These are phyloP conservation scores for Papilio helenus DNA, from an alignment of 1,140 invertebrate genomes.

Conservation along the genomic window DNA sequence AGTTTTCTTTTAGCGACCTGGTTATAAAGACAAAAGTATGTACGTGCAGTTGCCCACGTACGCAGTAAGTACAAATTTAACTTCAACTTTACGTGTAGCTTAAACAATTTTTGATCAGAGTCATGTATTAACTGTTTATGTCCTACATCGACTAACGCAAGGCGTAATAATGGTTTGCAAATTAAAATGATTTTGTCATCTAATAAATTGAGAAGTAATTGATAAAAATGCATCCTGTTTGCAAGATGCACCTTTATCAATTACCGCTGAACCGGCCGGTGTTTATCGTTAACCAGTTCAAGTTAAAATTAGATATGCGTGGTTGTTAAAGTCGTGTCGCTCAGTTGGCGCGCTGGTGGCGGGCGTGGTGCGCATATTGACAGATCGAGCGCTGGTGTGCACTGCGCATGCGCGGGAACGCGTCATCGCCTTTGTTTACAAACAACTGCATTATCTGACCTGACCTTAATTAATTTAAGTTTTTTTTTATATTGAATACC, in stretches of 20 bases:
- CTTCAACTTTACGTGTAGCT: neutral
- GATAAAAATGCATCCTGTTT: constrained; percentile 6
- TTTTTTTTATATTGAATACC: neutral
- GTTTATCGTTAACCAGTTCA: constrained; percentile 33
- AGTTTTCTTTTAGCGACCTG: neutral
- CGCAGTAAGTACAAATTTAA: neutral
- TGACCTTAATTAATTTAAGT: neutral
- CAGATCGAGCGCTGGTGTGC: neutral
- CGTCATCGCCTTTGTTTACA: constrained; percentile 44
- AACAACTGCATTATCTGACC: constrained; percentile 40
- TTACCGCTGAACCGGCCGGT: constrained; percentile 17
- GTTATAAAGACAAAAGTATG: neutral
- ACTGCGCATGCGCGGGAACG: constrained; percentile 15
- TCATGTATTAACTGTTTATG: neutral
- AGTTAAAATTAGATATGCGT: constrained; percentile 32
- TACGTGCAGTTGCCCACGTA: neutral
- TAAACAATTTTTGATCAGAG: too few species aligned
- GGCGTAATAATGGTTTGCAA: neutral
- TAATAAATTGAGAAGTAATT: neutral
- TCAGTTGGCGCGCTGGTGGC: constrained; percentile 40
- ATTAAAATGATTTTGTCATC: neutral
- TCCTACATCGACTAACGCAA: too few species aligned
- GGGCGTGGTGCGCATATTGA: constrained; percentile 38
- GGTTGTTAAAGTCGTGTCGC: constrained; percentile 14
- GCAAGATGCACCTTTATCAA: constrained; percentile 23